Percentiles rank a stretch among this genome's conserved stretches.
phyloP scores from a whole-genome alignment of 2,888 invertebrate species.

The Drosophila borealis region DNA sequence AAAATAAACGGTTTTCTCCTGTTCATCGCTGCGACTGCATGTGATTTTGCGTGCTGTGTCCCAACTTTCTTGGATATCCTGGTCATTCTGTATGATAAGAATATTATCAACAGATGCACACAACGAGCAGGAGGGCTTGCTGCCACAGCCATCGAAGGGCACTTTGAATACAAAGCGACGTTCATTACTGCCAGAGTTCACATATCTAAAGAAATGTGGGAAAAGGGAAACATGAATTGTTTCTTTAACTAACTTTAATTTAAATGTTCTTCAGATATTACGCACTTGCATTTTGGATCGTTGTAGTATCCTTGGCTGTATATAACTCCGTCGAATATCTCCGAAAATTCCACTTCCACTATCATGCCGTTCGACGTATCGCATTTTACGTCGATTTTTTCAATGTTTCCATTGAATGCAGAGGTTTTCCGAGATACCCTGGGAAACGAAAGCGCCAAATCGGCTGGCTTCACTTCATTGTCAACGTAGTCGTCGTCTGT shows the following conservation, averaged over 20 bases:
- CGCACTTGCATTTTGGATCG: constrained; percentile 87
- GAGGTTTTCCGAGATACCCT: constrained; percentile 41
- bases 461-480: constrained; percentile 43
- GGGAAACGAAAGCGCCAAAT: constrained; percentile 44
- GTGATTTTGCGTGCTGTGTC: constrained; percentile 89
- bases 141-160: constrained; percentile 88
- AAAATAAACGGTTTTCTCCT: constrained; percentile 83
- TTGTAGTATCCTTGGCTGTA: constrained; percentile 90
- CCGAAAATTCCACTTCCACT: constrained; percentile 88
- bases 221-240: neutral
- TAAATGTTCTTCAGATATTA: neutral
- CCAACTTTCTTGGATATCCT: constrained; percentile 88
- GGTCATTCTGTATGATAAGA: constrained; percentile 89
- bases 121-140: constrained; percentile 87
- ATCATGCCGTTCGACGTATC: constrained; percentile 86
- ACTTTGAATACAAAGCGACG: constrained; percentile 87
- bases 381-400: constrained; percentile 88
- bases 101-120: constrained; percentile 89
- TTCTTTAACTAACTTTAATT: neutral
- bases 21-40: constrained; percentile 84
- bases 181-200: constrained; percentile 87
- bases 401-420: constrained; percentile 85
- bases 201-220: constrained; percentile 85
- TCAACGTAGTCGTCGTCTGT: constrained; percentile 25
- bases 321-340: constrained; percentile 88